Percentiles rank a stretch among this genome's conserved stretches.
Evolutionary conservation across 2,888 invertebrate species (phyloP).

Genomic region (Tetragonisca angustula): DNA sequence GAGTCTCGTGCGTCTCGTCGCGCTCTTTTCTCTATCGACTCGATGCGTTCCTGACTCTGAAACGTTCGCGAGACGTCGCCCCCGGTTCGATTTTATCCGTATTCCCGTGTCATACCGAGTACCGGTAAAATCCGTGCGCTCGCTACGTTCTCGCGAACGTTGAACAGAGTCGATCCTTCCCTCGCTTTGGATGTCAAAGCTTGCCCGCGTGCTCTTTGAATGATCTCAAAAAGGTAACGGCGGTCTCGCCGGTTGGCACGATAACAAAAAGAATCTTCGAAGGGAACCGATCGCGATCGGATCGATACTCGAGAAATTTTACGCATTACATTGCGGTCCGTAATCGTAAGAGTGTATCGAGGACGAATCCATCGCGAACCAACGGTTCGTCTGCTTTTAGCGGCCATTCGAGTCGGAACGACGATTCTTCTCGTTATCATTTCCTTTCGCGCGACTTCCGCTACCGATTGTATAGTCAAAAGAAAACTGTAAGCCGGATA

Average conservation of each 20-base stretch:
- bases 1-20: slow-evolving; percentile 10
- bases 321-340: slow-evolving; percentile 80
- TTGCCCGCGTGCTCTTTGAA: slow-evolving; percentile 2
- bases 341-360: slow-evolving; percentile 78
- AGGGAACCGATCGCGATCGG: background rate
- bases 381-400: background rate
- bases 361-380: slow-evolving; percentile 4
- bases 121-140: background rate
- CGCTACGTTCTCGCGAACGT: background rate
- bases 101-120: slow-evolving; percentile 2
- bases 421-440: background rate
- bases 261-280: background rate
- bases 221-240: slow-evolving; percentile 22
- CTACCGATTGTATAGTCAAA: slow-evolving; percentile 37
- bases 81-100: background rate
- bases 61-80: background rate
- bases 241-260: too few species aligned
- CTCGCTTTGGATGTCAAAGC: background rate
- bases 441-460: background rate
- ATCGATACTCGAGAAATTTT: slow-evolving; percentile 75
- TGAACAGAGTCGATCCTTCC: background rate
- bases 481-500: background rate
- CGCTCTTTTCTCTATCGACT: slow-evolving; percentile 15
- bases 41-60: background rate
- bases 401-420: background rate